These are phyloP conservation scores for Folsomia manolachei DNA, from an alignment of 2,888 invertebrate genomes.

Conservation along the genomic window DNA sequence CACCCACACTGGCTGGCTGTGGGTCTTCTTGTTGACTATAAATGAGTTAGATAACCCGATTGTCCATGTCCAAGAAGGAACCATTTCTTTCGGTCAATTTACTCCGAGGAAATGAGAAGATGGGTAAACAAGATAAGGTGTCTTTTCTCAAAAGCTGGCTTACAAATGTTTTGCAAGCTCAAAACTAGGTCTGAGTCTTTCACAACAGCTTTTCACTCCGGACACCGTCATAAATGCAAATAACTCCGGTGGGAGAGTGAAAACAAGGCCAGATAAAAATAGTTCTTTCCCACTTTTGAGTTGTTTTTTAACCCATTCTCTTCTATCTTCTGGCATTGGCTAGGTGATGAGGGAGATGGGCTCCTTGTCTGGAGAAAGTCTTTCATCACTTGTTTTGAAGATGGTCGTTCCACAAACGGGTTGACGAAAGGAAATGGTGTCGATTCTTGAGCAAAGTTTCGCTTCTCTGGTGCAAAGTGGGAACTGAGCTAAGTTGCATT, in stretches of 20 bases:
- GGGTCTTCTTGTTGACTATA: background rate
- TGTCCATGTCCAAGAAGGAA: background rate
- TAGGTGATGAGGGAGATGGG: too few relatives aligned
- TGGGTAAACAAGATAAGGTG: constrained; percentile 17
- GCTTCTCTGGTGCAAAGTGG: too few relatives aligned
- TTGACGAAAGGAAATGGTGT: background rate
- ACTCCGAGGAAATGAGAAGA: constrained; percentile 20
- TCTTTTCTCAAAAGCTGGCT: background rate
- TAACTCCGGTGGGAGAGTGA: constrained; percentile 4
- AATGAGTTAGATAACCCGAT: constrained; percentile 8
- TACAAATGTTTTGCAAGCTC: background rate
- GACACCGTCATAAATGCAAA: constrained; percentile 2
- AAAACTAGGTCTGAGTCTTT: background rate
- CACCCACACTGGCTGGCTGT: background rate
- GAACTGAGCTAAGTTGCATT: too few relatives aligned
- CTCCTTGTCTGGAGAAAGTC: background rate
- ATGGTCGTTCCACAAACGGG: background rate
- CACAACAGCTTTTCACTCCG: background rate
- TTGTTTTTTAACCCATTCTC: background rate
- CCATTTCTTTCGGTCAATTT: constrained; percentile 20
- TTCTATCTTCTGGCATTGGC: too few relatives aligned
- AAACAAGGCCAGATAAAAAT: constrained; percentile 13
- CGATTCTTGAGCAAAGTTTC: too few relatives aligned
- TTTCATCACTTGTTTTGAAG: background rate
- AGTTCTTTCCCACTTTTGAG: constrained; percentile 12